phyloP scores from a whole-genome alignment of 92 coral and sea anemone species.

The Zoanthus gigantus region DNA sequence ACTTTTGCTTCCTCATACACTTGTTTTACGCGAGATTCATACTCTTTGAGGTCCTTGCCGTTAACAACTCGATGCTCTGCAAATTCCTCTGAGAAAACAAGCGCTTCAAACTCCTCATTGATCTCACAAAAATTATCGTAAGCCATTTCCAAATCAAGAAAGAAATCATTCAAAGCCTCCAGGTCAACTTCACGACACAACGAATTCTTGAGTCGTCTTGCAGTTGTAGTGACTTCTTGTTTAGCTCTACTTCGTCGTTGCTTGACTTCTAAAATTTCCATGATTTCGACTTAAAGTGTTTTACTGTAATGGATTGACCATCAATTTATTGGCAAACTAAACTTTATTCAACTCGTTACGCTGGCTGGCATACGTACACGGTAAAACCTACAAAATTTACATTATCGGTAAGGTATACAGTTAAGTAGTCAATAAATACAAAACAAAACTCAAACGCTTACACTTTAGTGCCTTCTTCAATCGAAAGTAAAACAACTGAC shows the following conservation, averaged over 20 bases:
- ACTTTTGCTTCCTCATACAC: slow-evolving; percentile 35
- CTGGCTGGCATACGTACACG: too few species aligned
- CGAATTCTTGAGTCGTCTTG: slow-evolving; percentile 42
- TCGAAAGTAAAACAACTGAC: too few species aligned
- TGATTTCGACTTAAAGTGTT: slow-evolving; percentile 29
- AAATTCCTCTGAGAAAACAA: slow-evolving; percentile 35
- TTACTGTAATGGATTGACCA: slow-evolving; percentile 56
- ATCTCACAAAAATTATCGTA: slow-evolving; percentile 30
- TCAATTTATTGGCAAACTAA: neutral
- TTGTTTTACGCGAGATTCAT: slow-evolving; percentile 18
- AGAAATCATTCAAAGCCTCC: slow-evolving; percentile 30
- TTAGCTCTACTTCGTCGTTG: slow-evolving; percentile 38
- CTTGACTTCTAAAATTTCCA: slow-evolving; percentile 28
- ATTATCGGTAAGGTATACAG: too few species aligned
- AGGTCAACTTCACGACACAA: slow-evolving; percentile 28
- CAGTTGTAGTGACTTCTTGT: slow-evolving; percentile 41
- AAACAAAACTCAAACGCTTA: too few species aligned
- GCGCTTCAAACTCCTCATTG: slow-evolving; percentile 37
- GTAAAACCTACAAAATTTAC: too few species aligned
- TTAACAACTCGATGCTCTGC: slow-evolving; percentile 14
- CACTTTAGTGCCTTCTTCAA: too few species aligned
- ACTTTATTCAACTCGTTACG: too few species aligned
- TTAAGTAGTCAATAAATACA: too few species aligned
- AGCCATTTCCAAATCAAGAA: slow-evolving; percentile 36
- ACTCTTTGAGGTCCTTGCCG: slow-evolving; percentile 28